Percentiles rank a stretch among this genome's conserved stretches.
Evolutionary conservation across 2,113 vertebrate species (phyloP).

Genomic region (Butorides virescens): DNA sequence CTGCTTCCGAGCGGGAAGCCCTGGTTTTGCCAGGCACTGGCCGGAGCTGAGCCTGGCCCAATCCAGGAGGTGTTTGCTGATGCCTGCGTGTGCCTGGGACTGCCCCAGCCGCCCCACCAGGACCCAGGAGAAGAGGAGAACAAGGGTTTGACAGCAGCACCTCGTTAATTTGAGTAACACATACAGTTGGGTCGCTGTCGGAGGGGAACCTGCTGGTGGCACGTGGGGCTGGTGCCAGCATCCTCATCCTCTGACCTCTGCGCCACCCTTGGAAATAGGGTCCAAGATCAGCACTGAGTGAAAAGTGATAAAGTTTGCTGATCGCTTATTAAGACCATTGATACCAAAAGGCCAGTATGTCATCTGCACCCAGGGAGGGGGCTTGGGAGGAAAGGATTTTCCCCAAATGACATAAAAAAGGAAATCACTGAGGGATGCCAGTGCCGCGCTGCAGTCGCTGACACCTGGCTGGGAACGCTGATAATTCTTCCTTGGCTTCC

Average conservation of each 20-base stretch:
- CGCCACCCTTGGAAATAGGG: neutral
- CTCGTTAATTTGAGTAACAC: neutral
- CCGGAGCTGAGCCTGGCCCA: neutral
- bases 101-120: neutral
- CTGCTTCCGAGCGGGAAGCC: neutral
- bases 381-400: neutral
- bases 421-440: neutral
- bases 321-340: neutral
- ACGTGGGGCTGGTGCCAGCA: neutral
- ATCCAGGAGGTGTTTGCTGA: neutral
- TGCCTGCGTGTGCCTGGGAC: neutral
- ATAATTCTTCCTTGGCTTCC: neutral
- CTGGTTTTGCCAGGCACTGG: neutral
- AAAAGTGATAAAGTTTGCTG: neutral
- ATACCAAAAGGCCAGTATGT: neutral
- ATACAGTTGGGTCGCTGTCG: neutral
- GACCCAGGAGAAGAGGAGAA: neutral
- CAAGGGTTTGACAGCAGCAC: neutral
- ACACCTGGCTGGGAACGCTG: neutral
- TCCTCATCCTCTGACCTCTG: neutral
- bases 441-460: neutral
- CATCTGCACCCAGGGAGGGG: accelerated
- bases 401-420: neutral
- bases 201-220: neutral
- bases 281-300: neutral